Conservation (phyloP, 2,888 invertebrate genomes). For the Epirrhoe alternata region DNA sequence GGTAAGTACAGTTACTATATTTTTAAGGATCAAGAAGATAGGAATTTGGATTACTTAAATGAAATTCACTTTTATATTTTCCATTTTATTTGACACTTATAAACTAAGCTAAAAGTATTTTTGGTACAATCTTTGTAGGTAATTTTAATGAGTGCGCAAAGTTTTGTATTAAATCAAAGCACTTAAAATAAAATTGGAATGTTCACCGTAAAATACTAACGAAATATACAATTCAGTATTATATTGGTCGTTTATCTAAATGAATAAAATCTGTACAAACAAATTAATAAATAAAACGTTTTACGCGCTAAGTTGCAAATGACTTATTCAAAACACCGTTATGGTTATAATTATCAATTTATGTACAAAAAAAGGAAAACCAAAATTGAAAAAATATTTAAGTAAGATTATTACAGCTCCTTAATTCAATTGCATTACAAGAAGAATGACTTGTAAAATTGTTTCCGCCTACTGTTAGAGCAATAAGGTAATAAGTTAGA, state of each 20-base stretch:
- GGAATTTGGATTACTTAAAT: neutral
- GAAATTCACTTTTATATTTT: neutral
- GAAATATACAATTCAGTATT: conserved; percentile 41
- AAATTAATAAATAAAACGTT: conserved; percentile 26
- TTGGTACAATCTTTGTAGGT: conserved; percentile 42
- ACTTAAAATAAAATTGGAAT: conserved; percentile 34
- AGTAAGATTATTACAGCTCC: neutral
- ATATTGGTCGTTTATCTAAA: conserved; percentile 46
- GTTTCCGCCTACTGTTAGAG: neutral
- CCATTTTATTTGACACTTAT: conserved; percentile 42
- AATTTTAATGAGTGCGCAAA: conserved; percentile 18
- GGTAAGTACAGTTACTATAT: neutral
- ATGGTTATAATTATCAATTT: neutral
- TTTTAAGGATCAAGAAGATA: no score
- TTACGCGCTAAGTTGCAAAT: conserved; percentile 13
- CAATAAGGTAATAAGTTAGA: conserved; percentile 8
- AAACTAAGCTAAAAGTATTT: conserved; percentile 36
- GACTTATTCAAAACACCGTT: neutral
- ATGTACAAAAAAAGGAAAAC: neutral
- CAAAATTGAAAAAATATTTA: neutral
- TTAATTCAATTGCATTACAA: neutral
- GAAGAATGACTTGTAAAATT: neutral
- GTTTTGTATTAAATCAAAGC: neutral
- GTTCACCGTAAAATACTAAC: conserved; percentile 36
- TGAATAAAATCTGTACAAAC: conserved; percentile 38